Conservation (phyloP, 2,797 vertebrate species). For the Spinibarbus caldwelli region DNA sequence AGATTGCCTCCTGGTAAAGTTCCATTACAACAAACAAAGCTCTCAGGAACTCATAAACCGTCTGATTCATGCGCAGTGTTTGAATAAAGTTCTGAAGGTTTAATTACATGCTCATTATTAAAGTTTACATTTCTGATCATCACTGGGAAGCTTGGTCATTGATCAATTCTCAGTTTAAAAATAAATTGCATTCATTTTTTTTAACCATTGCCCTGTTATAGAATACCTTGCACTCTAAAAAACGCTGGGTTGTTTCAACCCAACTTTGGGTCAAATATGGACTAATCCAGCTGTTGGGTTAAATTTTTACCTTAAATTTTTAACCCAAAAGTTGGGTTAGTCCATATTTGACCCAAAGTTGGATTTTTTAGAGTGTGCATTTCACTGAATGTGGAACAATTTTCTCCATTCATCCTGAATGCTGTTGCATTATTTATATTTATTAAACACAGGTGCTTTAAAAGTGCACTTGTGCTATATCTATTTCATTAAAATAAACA, state of each 20-base stretch:
- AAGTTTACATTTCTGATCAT: conserved; percentile 31
- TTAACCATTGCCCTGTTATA: neutral
- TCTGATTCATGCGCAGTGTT: conserved; percentile 42
- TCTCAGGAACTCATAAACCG: conserved; percentile 46
- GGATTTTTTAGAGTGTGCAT: no score
- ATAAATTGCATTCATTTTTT: no score
- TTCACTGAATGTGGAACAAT: neutral
- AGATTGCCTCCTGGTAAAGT: conserved; percentile 76
- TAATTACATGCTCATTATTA: conserved; percentile 41
- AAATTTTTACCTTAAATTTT: no score
- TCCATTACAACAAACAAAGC: conserved; percentile 65
- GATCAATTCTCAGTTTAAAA: conserved; percentile 17
- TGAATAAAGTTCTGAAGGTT: conserved; percentile 32
- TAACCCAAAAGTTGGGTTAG: no score
- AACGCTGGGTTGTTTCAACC: no score
- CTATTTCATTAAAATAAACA: neutral
- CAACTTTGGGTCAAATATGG: no score
- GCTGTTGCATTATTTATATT: neutral
- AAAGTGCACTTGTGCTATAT: neutral
- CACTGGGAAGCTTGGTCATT: neutral
- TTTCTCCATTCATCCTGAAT: neutral
- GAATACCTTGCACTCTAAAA: no score
- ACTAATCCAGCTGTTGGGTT: no score
- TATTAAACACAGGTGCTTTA: neutral
- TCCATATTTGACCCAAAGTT: no score